phyloP scores from a whole-genome alignment of 2,113 vertebrate species.

The Microtus pennsylvanicus region DNA sequence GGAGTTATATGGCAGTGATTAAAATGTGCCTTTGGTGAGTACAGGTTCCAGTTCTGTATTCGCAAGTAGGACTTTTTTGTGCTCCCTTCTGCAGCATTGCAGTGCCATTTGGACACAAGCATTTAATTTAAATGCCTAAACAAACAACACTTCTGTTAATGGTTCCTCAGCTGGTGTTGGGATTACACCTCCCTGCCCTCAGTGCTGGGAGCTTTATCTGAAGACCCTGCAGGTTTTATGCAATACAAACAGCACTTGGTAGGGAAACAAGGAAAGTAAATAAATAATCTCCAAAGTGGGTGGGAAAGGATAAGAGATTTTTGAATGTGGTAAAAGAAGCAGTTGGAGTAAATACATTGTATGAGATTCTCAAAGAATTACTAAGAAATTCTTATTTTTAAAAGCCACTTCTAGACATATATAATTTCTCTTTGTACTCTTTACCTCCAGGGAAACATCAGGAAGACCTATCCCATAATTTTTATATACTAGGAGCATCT shows the following conservation, averaged over 20 bases:
- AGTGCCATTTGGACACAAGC: constrained; percentile 49
- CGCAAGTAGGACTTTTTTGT: constrained; percentile 59
- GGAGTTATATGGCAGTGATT: constrained; percentile 76
- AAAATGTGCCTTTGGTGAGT: constrained; percentile 71
- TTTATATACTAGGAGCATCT: constrained; percentile 37
- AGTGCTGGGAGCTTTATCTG: not conserved
- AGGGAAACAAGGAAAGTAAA: not conserved
- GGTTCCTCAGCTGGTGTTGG: not conserved
- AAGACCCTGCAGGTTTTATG: not conserved
- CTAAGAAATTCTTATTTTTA: not conserved
- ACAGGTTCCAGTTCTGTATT: constrained; percentile 56
- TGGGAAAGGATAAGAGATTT: not conserved
- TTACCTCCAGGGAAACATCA: constrained; percentile 15
- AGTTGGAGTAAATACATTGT: not conserved
- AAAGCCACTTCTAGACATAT: not conserved
- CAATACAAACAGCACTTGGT: not conserved
- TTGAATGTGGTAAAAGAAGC: too few species aligned
- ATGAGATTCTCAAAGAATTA: not conserved
- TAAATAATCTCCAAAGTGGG: not conserved
- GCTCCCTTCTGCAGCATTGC: constrained; percentile 28
- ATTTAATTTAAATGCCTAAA: not conserved
- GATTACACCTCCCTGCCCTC: not conserved
- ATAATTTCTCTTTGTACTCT: constrained; percentile 17
- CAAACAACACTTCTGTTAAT: not conserved
- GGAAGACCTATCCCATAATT: constrained; percentile 51